Base-by-base conservation (phyloP, 2,888 invertebrate species). In the Latrodectus elegans region DNA sequence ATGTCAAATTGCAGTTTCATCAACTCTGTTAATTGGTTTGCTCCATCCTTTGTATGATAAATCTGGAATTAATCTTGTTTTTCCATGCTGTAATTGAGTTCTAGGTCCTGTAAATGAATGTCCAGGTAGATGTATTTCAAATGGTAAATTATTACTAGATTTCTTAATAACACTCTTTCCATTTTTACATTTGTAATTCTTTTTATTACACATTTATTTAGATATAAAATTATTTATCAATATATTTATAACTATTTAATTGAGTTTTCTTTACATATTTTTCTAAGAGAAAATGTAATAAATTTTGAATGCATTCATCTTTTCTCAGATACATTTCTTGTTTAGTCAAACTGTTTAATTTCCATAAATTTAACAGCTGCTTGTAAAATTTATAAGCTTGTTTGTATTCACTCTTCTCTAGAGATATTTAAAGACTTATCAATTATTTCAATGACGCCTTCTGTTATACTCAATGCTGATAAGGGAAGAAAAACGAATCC, bases 41-140 rank as follows among this genome's bases (percentile, higher is more conserved):
- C 17, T 22, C 67, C 67, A 22, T 67, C n/a, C 67, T 67, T 67
- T 22, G 17, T 67, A 67, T 17, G 67, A 14, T 15, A 67, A 67
- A 67, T 67, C 67, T 22, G 67, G 22, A 22, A 26, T 67, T 67
- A 67, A 22, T 67, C 67, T 67, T 11, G 26, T 67, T 67, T 22
- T 67, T 4, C 67, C 67, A 17, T 67, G 15, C 4, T 11, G n/a
- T 12, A 22, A 67, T 22, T 67, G 22, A n/a, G 22, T 67, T 22
- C 67, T 26, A n/a, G 17, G 67, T 6, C 67, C 22, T 67, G 67
- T 67, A 67, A 67, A 17, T 67, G 15, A 17, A 22, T 67, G 22
- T n/a, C n/a, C 67, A 15, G 67, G 22, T 17, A 67, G 22, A 10
- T 67, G 67, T 26, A 67, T 67, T 67, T 67, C 67, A 67, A 67